Evolutionary conservation across 1,140 invertebrate genomes (phyloP).

Genomic region (Tribolium castaneum): DNA sequence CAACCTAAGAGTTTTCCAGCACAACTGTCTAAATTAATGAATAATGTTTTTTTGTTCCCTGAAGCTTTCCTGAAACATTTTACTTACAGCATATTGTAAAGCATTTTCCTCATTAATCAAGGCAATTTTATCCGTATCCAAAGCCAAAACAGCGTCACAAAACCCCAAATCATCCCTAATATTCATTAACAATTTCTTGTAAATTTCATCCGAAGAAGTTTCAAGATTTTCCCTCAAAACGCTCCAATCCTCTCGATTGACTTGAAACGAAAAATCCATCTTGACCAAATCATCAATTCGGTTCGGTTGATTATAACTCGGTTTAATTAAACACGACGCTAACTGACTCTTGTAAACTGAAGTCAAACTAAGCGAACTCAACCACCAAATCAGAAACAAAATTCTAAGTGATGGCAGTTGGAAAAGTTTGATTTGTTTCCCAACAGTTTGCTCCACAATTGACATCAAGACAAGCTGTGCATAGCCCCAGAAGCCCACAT

Average conservation of each 20-base stretch:
- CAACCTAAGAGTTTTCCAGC: background rate
- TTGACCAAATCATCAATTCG: slow-evolving; percentile 31
- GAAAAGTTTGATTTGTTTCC: background rate
- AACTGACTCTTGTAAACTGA: slow-evolving; percentile 44
- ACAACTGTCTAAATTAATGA: background rate
- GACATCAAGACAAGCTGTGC: background rate
- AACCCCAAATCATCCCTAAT: slow-evolving; percentile 31
- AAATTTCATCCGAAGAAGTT: slow-evolving; percentile 13
- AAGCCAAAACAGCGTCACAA: slow-evolving; percentile 21
- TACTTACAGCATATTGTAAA: slow-evolving; percentile 27
- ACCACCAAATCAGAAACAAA: slow-evolving; percentile 35
- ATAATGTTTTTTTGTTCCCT: too few relatives aligned
- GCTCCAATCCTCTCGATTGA: slow-evolving; percentile 37
- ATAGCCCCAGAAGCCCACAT: background rate
- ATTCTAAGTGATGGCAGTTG: background rate
- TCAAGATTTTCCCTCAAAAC: slow-evolving; percentile 36
- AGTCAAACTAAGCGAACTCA: slow-evolving; percentile 28
- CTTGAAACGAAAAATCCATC: slow-evolving; percentile 32
- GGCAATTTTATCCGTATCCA: background rate
- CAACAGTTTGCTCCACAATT: slow-evolving; percentile 7
- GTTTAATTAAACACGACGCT: slow-evolving; percentile 40
- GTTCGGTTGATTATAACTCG: background rate
- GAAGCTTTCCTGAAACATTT: background rate
- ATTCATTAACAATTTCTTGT: slow-evolving; percentile 10
- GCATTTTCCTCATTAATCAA: slow-evolving; percentile 39